Evolutionary conservation across 2,113 vertebrate species (phyloP), one percentile per base, ranked within the genome.

Genomic region (Piaya cayana): DNA sequence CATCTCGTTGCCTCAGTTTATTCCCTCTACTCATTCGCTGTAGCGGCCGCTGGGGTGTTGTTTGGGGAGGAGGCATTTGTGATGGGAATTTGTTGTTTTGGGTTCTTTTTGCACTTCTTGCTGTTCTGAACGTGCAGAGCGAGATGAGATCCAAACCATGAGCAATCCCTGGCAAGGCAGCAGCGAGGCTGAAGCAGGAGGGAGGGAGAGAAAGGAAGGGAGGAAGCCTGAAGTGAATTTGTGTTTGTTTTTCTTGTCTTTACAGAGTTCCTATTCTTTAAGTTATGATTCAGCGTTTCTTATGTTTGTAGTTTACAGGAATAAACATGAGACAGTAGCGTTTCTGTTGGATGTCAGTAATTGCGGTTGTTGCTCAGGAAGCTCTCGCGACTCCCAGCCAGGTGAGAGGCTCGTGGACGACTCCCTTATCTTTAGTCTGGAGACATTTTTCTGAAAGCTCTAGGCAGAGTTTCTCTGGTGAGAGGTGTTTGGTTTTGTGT

Each of bases 51-150:
- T 93, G 56, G 85, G 94, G 92, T 87, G 91, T 91, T 93, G 94
- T 92, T 92, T 83, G 91, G 92, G 91, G 86, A 94, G 95, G 93
- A 96, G 79, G 56, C 90, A 95, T 96, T 96, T 93, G 76, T 67
- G 76, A 70, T 80, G 85, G 65, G 65, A 0, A 21, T 19, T 22
- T 49, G 22, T 21, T 49, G 21, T 22, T 49, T 52, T 52, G 26
- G 15, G n/a, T n/a, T 29, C 17, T 81, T 95, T 92, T 69, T 95
- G 78, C 79, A 71, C 64, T 92, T 90, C 92, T 95, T 87, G 92
- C 94, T 93, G 92, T 88, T 92, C 70, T 25, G 78, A 85, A 58
- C 26, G 52, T 63, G 90, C 77, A 88, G 94, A 95, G 89, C 26
- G 95, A 95, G 77, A 82, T 72, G 85, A 87, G 90, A 45, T 93